phyloP scores from a whole-genome alignment of 2,797 vertebrate species.

The Fratercula arctica region DNA sequence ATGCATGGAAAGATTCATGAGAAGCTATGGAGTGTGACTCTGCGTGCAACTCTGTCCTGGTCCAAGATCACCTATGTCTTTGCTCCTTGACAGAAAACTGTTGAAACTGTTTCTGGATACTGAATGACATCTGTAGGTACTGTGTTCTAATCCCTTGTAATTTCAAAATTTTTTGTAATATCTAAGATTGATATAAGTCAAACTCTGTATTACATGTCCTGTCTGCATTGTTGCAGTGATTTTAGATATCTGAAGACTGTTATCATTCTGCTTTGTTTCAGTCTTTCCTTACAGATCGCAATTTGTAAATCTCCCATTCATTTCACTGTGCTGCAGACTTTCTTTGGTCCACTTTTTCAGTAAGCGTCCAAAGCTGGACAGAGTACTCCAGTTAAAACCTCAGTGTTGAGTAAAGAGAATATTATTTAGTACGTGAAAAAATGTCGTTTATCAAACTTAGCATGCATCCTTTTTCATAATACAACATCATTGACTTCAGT shows the following conservation, averaged over 20 bases:
- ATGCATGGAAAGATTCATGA: not conserved
- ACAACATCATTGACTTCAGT: not conserved
- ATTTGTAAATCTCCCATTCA: not conserved
- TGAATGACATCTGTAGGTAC: not conserved
- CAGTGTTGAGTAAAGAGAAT: not conserved
- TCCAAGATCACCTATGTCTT: not conserved
- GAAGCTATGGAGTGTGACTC: not conserved
- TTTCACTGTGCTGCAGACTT: not conserved
- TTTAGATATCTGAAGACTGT: not conserved
- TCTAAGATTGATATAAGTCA: not conserved
- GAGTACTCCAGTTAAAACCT: not conserved
- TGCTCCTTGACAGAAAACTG: not conserved
- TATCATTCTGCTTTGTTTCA: not conserved
- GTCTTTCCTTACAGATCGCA: not conserved
- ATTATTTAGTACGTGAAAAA: not conserved
- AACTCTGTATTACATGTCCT: not conserved
- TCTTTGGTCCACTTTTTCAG: not conserved
- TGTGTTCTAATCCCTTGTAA: not conserved
- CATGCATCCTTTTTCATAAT: not conserved
- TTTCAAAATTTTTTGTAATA: not conserved
- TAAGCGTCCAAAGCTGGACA: not conserved
- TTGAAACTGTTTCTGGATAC: not conserved
- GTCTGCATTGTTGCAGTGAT: not conserved
- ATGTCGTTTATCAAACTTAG: not conserved
- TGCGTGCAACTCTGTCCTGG: not conserved